phyloP scores from a whole-genome alignment of 2,113 vertebrate genomes.

The Rhineura floridana region DNA sequence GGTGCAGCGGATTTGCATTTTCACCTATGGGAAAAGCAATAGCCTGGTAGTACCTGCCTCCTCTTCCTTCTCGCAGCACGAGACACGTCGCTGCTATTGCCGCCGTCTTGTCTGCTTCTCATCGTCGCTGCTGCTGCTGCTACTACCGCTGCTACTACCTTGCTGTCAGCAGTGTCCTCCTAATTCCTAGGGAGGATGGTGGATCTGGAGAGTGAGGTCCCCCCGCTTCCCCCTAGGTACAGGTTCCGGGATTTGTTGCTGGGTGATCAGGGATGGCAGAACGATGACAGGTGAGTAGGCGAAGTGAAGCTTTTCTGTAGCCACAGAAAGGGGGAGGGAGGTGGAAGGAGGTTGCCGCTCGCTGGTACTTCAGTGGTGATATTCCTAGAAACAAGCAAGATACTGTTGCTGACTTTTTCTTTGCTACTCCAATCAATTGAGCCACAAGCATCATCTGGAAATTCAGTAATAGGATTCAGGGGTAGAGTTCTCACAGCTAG shows the following conservation, averaged over 20 bases:
- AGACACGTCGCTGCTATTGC: background rate
- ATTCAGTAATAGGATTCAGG: background rate
- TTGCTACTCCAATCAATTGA: background rate
- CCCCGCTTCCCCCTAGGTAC: constrained; percentile 88
- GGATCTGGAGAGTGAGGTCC: constrained; percentile 87
- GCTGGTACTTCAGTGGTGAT: background rate
- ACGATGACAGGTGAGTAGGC: constrained; percentile 85
- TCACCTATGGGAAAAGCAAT: background rate
- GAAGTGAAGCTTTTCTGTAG: background rate
- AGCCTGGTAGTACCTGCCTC: background rate
- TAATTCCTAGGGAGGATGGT: constrained; percentile 76
- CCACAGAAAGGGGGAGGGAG: background rate
- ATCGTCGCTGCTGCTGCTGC: background rate
- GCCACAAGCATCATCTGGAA: background rate
- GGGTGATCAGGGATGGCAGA: constrained; percentile 90
- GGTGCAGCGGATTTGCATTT: background rate
- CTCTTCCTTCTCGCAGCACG: background rate
- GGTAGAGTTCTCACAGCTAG: too few relatives aligned
- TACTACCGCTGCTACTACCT: background rate
- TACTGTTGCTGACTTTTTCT: background rate
- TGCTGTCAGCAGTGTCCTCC: background rate
- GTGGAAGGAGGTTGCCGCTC: background rate
- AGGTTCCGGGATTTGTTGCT: constrained; percentile 91
- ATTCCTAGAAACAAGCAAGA: background rate
- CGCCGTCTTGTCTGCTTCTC: background rate